Evolutionary conservation across 2,113 vertebrate genomes (phyloP).

Genomic region (Machaerirhynchus nigripectus): DNA sequence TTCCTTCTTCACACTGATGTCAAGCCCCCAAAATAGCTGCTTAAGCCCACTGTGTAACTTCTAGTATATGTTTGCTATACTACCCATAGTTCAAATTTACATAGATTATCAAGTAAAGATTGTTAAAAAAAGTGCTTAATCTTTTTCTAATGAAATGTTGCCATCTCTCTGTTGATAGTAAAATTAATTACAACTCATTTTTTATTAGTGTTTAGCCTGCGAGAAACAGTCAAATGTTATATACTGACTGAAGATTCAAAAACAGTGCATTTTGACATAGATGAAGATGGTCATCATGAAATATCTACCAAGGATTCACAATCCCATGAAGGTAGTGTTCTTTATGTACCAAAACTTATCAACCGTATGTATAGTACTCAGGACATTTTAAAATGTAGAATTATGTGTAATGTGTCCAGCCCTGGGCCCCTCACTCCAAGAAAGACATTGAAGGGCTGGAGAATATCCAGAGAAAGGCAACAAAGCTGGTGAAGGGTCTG

Average conservation of each 20-base stretch:
- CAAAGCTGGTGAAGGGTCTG: accelerated
- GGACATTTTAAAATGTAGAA: not conserved
- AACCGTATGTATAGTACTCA: not conserved
- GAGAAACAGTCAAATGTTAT: slow-evolving; percentile 35
- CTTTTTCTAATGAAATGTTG: not conserved
- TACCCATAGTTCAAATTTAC: not conserved
- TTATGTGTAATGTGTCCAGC: not conserved
- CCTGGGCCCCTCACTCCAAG: not conserved
- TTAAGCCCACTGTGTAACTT: not conserved
- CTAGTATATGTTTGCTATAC: not conserved
- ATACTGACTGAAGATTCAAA: slow-evolving; percentile 59
- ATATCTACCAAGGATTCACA: slow-evolving; percentile 59
- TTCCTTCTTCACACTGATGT: not conserved
- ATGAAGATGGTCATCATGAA: slow-evolving; percentile 47
- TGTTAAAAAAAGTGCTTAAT: not conserved
- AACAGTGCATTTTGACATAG: slow-evolving; percentile 60
- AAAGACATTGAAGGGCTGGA: not conserved
- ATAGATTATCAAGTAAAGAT: not conserved
- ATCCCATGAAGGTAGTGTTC: not conserved
- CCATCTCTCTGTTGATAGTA: not conserved
- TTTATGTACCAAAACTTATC: not conserved
- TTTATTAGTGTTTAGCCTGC: not conserved
- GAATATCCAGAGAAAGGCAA: accelerated
- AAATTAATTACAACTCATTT: not conserved
- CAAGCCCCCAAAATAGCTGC: not conserved